Evolutionary conservation across 2,888 invertebrate species (phyloP).

Genomic region (Troglohyphantes excavatus): DNA sequence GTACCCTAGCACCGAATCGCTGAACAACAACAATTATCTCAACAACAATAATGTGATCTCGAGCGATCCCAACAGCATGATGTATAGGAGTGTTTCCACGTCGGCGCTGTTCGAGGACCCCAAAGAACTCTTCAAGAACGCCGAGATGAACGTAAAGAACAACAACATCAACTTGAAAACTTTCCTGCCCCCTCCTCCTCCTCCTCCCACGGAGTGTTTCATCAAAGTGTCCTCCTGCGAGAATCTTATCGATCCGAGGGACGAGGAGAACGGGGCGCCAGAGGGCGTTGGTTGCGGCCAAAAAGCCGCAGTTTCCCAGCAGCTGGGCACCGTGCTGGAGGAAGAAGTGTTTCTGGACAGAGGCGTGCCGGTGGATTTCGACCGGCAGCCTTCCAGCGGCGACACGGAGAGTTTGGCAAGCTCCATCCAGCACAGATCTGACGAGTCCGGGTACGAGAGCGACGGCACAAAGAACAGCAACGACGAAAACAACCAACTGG

Average conservation of each 20-base stretch:
- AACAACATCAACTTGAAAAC: constrained; percentile 54
- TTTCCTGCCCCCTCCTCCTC: constrained; percentile 19
- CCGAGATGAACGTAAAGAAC: constrained; percentile 54
- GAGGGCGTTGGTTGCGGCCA: constrained; percentile 88
- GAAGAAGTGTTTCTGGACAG: constrained; percentile 88
- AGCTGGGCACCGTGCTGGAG: constrained; percentile 89
- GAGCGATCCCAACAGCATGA: constrained; percentile 47
- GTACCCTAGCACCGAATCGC: constrained; percentile 46
- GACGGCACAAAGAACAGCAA: constrained; percentile 85
- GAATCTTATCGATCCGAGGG: constrained; percentile 83
- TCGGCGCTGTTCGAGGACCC: constrained; percentile 70
- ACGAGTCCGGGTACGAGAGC: constrained; percentile 92
- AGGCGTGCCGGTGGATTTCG: constrained; percentile 82
- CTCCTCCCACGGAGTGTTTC: constrained; percentile 57
- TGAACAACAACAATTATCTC: constrained; percentile 63
- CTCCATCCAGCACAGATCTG: constrained; percentile 85
- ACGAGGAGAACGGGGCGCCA: constrained; percentile 57
- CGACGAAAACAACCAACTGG: constrained; percentile 44
- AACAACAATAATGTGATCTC: constrained; percentile 62
- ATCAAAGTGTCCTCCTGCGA: constrained; percentile 87
- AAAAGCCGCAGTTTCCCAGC: constrained; percentile 88
- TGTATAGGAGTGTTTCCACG: constrained; percentile 77
- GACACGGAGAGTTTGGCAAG: constrained; percentile 77
- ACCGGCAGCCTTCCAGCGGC: constrained; percentile 67
- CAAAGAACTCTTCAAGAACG: constrained; percentile 57